These are phyloP conservation scores for Pipra filicauda DNA, from an alignment of 2,113 vertebrate genomes.

Conservation along the genomic window DNA sequence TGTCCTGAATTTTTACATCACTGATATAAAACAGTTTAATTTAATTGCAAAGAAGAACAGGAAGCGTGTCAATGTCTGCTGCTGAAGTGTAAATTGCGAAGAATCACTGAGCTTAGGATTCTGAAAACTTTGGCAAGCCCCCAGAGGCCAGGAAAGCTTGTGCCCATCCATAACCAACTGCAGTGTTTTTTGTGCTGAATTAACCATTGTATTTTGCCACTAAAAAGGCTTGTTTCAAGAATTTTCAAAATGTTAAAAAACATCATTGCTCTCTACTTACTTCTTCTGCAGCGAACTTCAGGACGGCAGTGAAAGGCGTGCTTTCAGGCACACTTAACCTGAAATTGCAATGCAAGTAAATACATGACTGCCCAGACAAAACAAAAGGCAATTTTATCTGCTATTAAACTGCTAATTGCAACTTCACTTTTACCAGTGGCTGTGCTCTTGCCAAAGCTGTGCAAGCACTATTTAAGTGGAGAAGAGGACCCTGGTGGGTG, in stretches of 20 bases:
- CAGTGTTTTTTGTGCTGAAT: not conserved
- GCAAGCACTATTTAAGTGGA: accelerated
- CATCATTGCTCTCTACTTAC: slow-evolving; percentile 66
- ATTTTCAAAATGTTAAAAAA: accelerated
- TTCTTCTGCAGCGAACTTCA: slow-evolving; percentile 98
- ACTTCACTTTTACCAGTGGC: accelerated
- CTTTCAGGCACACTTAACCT: slow-evolving; percentile 93
- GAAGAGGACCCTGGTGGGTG: accelerated
- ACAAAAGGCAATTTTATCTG: accelerated
- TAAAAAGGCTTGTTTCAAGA: not conserved
- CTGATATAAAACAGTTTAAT: not conserved
- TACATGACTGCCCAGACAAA: accelerated
- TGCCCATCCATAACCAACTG: accelerated
- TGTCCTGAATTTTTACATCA: not conserved
- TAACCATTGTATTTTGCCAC: not conserved
- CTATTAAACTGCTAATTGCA: not conserved
- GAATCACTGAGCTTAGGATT: not conserved
- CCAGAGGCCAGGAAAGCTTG: not conserved
- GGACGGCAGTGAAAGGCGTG: slow-evolving; percentile 93
- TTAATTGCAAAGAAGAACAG: not conserved
- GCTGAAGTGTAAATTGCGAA: not conserved
- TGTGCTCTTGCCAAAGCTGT: not conserved
- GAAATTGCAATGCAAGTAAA: slow-evolving; percentile 8
- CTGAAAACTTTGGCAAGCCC: not conserved
- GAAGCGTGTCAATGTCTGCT: not conserved